Evolutionary conservation across 2,797 vertebrate genomes (phyloP).

Genomic region (Ptychadena robeensis): DNA sequence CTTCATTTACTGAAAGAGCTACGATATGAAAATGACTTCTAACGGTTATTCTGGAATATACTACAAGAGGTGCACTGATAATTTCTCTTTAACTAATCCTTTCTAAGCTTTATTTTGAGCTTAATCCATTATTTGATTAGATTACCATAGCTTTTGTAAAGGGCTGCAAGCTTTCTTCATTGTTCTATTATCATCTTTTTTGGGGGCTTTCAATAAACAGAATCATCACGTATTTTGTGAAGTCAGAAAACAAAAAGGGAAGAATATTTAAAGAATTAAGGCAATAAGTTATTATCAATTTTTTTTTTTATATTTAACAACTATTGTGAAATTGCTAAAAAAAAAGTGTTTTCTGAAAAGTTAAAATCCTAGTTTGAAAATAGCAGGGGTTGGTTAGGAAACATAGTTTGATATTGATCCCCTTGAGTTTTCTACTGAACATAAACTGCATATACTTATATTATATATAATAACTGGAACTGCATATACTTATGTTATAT

Average conservation of each 20-base stretch:
- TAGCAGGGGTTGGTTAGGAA: no score
- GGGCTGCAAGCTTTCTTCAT: constrained; percentile 14
- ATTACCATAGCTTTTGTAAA: constrained; percentile 25
- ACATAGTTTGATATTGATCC: no score
- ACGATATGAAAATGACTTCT: constrained; percentile 15
- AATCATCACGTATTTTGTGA: neutral
- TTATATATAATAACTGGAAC: no score
- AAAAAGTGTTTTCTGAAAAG: neutral
- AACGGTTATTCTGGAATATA: constrained; percentile 21
- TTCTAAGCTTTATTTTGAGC: constrained; percentile 28
- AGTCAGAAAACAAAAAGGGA: neutral
- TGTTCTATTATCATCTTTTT: constrained; percentile 28
- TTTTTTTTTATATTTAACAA: neutral
- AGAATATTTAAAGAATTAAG: neutral
- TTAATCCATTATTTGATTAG: constrained; percentile 52
- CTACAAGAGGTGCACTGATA: constrained; percentile 29
- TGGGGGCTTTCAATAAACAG: constrained; percentile 25
- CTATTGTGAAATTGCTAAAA: neutral
- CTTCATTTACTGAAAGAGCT: neutral
- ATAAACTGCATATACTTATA: no score
- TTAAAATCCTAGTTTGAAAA: neutral
- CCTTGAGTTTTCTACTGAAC: no score
- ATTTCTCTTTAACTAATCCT: constrained; percentile 31
- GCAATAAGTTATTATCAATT: neutral
- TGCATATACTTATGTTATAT: no score